Percentiles rank a stretch among this genome's conserved stretches.
Evolutionary conservation across 2,113 vertebrate species (phyloP).

Genomic region (Erpornis zantholeuca): DNA sequence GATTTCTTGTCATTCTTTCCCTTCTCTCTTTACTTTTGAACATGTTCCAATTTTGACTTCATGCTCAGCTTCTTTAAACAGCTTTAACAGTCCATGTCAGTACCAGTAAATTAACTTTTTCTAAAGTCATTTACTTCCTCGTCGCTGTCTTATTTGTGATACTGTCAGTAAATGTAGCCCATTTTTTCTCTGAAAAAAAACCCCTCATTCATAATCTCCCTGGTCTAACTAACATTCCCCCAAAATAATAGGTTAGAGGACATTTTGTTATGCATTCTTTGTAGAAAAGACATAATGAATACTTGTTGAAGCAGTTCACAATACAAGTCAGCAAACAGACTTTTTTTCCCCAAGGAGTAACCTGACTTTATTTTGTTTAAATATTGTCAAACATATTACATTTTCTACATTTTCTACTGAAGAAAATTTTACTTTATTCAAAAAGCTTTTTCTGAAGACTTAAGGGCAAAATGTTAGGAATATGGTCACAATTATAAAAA

Average conservation of each 20-base stretch:
- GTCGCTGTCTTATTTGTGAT: not conserved
- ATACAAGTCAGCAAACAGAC: not conserved
- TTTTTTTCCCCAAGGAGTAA: too few species aligned
- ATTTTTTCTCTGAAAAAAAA: not conserved
- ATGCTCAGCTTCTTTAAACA: not conserved
- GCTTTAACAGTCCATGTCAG: not conserved
- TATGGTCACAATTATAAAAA: not conserved
- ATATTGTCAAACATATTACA: not conserved
- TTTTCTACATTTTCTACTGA: not conserved
- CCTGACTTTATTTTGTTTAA: not conserved
- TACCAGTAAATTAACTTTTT: not conserved
- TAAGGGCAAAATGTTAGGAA: not conserved
- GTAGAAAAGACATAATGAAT: not conserved
- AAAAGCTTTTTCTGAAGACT: not conserved
- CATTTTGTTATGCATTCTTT: not conserved
- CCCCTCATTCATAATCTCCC: not conserved
- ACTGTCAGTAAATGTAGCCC: not conserved
- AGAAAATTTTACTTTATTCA: not conserved
- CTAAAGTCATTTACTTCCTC: not conserved
- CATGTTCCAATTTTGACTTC: not conserved
- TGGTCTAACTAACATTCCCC: rapidly evolving
- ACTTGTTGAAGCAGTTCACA: not conserved
- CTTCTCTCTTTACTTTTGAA: not conserved
- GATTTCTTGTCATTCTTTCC: not conserved
- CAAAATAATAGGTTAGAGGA: not conserved